A percentile compares a stretch with the other conserved stretches of the same genome.
phyloP scores from a whole-genome alignment of 2,797 vertebrate species.

The Pangasius djambal region DNA sequence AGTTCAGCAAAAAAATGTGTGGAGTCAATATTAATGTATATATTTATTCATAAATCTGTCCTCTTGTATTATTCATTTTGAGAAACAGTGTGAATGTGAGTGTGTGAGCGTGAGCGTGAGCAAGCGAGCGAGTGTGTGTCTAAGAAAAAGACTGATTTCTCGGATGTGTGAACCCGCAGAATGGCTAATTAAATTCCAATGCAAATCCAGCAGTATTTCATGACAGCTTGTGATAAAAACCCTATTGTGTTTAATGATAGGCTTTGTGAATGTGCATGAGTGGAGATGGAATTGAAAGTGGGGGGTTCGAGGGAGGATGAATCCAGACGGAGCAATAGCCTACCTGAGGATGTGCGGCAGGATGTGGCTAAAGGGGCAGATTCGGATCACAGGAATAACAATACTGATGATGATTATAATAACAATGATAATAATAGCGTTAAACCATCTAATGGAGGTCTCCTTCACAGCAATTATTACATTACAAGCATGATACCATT shows the following conservation, averaged over 20 bases:
- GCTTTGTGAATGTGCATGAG: slow-evolving; percentile 82
- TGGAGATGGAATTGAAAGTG: slow-evolving; percentile 74
- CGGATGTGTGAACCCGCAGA: slow-evolving; percentile 76
- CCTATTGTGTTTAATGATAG: slow-evolving; percentile 85
- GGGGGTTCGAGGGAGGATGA: slow-evolving; percentile 41
- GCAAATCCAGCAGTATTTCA: slow-evolving; percentile 82
- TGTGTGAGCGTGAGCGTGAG: slow-evolving; percentile 5
- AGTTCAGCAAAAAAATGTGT: slow-evolving; percentile 1
- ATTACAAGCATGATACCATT: slow-evolving; percentile 1
- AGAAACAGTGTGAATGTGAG: slow-evolving; percentile 32
- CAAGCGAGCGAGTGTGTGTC: slow-evolving; percentile 57
- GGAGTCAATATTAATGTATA: slow-evolving; percentile 41
- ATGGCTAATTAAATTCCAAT: slow-evolving; percentile 84
- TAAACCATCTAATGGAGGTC: slow-evolving; percentile 7
- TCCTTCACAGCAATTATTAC: slow-evolving; percentile 12
- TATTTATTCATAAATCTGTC: slow-evolving; percentile 53
- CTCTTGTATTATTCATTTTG: slow-evolving; percentile 48
- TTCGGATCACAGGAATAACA: background rate
- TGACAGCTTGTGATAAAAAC: slow-evolving; percentile 83
- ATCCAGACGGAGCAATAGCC: slow-evolving; percentile 53
- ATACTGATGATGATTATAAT: background rate
- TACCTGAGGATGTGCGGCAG: slow-evolving; percentile 26
- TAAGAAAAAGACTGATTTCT: slow-evolving; percentile 71
- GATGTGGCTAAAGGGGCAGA: background rate
- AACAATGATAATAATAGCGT: slow-evolving; percentile 14